Base-by-base conservation (phyloP, 2,888 invertebrate species). In the Acrobasis consociella region DNA sequence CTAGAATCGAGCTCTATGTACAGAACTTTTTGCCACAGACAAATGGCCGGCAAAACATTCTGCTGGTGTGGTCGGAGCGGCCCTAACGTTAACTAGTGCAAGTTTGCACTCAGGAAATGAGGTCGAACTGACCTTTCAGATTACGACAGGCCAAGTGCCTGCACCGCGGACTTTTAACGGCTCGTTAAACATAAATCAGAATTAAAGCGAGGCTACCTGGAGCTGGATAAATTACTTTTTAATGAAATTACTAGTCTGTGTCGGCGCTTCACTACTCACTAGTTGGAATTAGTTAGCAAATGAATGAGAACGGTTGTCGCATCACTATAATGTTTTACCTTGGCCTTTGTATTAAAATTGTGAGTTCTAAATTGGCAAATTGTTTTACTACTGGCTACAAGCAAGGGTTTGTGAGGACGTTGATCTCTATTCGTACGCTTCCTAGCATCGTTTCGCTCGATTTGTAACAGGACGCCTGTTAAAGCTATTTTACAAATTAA, bases 321-420 rank as follows among this genome's bases (percentile, higher is more conserved):
- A 16, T 16, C 61, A 61, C 55, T 53, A 49, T 10, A n/a, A 9
- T 16, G 16, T 49, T 49, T 22, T 46, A 46, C 42, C 55, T 55
- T 55, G 62, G 56, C 58, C 69, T 67, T 69, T 69, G 69, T 68
- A 67, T 69, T 64, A 51, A 66, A 61, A 66, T 62, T 68, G 68
- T 67, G 65, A 68, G 66, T 65, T 72, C 67, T 74, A 72, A 75
- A 82, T 81, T 81, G 76, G 71, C 76, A 76, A 79, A 81, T 80
- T 79, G 77, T 76, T 76, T 76, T 74, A 75, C 74, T 69, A 73
- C 75, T 71, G 69, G 73, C 72, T 31, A 31, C 31, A 65, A 66
- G 72, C 70, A 67, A 67, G 71, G 72, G 72, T 72, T 74, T 56
- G 69, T 62, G 68, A 69, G 72, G 75, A 72, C 78, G 72, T 74